Base-by-base conservation (phyloP, 2,888 invertebrate genomes). In the Drosophila subquinaria region DNA sequence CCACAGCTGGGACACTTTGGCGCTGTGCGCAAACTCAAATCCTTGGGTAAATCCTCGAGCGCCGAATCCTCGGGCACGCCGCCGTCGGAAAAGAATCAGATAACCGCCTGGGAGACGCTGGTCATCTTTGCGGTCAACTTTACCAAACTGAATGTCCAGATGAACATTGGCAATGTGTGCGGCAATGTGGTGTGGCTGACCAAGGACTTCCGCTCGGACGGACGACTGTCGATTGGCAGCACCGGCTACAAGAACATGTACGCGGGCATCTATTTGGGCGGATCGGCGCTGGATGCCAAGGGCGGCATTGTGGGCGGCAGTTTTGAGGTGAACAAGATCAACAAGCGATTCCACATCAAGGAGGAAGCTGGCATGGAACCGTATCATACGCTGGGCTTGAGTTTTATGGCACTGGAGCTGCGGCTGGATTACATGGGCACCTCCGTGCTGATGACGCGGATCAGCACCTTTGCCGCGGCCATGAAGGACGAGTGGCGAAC, bases 81-180 rank as follows among this genome's bases (percentile, higher is more conserved):
- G 33, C 94, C 95, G 0, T 94, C 94, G 0, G 95, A 95, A 75
- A 93, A 94, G 62, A 95, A 95, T 80, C 94, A 94, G 67, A 94
- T 95, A 73, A 95, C 97, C 4, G 96, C 97, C 45, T 99, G 99
- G 99, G 98, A 99, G 93, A 98, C 99, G 3, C 94, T 98, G 56
- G 99, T 99, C 3, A 94, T 99, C 64, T 98, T 99, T 93, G 98
- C 98, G 0, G 96, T 99, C 45, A 98, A 99, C 94, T 98, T 99
- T 92, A 98, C 98, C 50, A 96, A 97, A 87, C 94, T 99, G 59
- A 98, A 99, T 92, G 97, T 99, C 10, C 97, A 98, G 91, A 99
- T 99, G 96, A 99, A 99, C 93, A 99, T 99, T 98, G 98, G 99
- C 45, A 99, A 99, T 91, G 98, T 99, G 0, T 99, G 99, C 98